A percentile compares a stretch with the other conserved stretches of the same genome.
phyloP scores from a whole-genome alignment of 2,888 invertebrate genomes.

The Orthosia incerta region DNA sequence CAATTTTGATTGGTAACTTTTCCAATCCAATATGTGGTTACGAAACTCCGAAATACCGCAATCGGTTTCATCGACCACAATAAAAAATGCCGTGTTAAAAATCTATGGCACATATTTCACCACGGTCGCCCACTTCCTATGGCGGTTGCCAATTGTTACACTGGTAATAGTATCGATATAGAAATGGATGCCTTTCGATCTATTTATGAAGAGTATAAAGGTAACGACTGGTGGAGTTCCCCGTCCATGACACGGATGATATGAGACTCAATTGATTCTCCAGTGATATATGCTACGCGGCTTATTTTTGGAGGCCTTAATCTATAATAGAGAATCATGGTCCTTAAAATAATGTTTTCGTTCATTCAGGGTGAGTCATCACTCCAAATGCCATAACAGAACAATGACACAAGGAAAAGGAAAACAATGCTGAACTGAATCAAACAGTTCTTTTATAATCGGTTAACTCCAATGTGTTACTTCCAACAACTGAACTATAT shows the following conservation, averaged over 20 bases:
- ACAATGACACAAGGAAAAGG: conserved; percentile 30
- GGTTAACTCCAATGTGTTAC: conserved; percentile 47
- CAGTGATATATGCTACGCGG: not conserved
- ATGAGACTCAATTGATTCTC: conserved; percentile 2
- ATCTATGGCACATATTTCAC: conserved; percentile 70
- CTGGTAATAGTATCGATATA: conserved; percentile 69
- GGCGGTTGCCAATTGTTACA: conserved; percentile 83
- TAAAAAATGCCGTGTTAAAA: conserved; percentile 57
- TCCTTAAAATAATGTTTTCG: not conserved
- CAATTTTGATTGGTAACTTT: conserved; percentile 31
- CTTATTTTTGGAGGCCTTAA: not conserved
- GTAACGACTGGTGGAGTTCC: conserved; percentile 22
- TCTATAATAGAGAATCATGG: not conserved
- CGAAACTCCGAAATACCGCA: conserved; percentile 44
- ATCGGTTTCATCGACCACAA: conserved; percentile 51
- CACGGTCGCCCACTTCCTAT: conserved; percentile 80
- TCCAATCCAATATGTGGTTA: conserved; percentile 44
- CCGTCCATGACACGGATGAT: conserved; percentile 21
- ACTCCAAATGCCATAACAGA: conserved; percentile 19
- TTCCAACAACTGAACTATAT: conserved; percentile 46
- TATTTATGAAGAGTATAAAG: conserved; percentile 72
- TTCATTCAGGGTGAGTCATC: conserved; percentile 6
- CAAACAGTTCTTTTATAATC: conserved; percentile 34
- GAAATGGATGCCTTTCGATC: conserved; percentile 74
- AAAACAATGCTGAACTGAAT: conserved; percentile 36